Percentiles rank a stretch among this genome's conserved stretches.
Evolutionary conservation across 2,797 vertebrate genomes (phyloP).

Genomic region (Cuculus canorus): DNA sequence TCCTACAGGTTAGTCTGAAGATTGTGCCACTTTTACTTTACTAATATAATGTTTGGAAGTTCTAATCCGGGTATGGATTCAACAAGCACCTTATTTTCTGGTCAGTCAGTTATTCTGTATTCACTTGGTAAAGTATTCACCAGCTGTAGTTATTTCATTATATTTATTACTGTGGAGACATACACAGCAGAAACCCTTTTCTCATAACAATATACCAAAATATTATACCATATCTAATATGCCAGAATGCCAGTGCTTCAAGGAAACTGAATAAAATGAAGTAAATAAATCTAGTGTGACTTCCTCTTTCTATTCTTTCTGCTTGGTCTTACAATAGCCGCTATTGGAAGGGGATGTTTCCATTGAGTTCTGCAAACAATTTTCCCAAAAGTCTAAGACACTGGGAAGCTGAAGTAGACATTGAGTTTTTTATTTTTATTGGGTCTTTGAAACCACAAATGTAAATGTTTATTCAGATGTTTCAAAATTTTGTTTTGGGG

Average conservation of each 20-base stretch:
- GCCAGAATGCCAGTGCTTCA: background rate
- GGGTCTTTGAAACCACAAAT: constrained; percentile 25
- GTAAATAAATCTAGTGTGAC: background rate
- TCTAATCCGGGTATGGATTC: background rate
- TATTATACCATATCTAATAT: background rate
- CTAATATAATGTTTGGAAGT: background rate
- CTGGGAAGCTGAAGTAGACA: background rate
- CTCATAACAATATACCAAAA: background rate
- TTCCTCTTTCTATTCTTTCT: background rate
- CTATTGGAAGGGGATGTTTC: background rate
- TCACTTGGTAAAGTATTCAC: background rate
- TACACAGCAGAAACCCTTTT: background rate
- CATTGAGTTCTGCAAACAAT: background rate
- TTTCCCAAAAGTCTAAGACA: background rate
- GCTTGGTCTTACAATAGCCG: background rate
- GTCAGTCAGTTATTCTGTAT: background rate
- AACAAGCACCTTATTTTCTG: background rate
- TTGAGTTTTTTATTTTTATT: background rate
- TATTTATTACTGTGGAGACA: background rate
- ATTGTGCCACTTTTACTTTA: background rate
- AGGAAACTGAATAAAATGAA: background rate
- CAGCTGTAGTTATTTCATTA: background rate
- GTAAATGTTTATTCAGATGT: constrained; percentile 44
- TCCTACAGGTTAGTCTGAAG: constrained; percentile 90
- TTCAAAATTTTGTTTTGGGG: background rate